A percentile compares a stretch with the other conserved stretches of the same genome.
Evolutionary conservation across 1,140 invertebrate species (phyloP).

Genomic region (Lycorma delicatula): DNA sequence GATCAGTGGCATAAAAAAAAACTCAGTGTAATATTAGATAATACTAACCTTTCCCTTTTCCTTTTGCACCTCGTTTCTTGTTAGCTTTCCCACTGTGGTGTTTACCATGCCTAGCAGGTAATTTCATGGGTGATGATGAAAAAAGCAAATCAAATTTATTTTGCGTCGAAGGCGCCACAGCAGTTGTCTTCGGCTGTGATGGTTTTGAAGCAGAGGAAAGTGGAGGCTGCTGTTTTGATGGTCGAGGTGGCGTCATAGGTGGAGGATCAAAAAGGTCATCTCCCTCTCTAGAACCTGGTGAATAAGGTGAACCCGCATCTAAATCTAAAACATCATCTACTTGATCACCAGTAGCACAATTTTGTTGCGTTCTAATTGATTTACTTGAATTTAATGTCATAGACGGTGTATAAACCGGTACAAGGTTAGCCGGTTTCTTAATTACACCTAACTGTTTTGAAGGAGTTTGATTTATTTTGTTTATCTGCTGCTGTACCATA

Average conservation of each 20-base stretch:
- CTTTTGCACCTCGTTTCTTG: no score
- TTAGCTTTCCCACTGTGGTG: no score
- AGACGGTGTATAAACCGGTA: conserved; percentile 7
- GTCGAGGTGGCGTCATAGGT: conserved; percentile 33
- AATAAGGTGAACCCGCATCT: conserved; percentile 57
- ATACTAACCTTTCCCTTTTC: no score
- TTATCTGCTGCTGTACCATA: conserved; percentile 14
- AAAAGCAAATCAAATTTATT: conserved; percentile 49
- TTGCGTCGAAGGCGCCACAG: no score
- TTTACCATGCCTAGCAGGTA: no score
- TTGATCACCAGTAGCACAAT: conserved; percentile 18
- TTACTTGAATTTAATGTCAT: conserved; percentile 17
- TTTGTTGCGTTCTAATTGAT: conserved; percentile 2
- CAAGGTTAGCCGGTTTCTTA: conserved; percentile 10
- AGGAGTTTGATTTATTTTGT: neutral
- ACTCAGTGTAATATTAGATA: no score
- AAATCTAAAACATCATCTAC: conserved; percentile 22
- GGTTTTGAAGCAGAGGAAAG: no score
- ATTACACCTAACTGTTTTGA: neutral
- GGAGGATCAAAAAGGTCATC: conserved; percentile 81
- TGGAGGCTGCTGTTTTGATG: no score
- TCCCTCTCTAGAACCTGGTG: conserved; percentile 71
- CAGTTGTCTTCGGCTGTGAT: no score
- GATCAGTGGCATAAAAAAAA: no score
- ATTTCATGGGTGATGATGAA: no score